phyloP scores from a whole-genome alignment of 2,888 invertebrate species.

The Plebejus argus region DNA sequence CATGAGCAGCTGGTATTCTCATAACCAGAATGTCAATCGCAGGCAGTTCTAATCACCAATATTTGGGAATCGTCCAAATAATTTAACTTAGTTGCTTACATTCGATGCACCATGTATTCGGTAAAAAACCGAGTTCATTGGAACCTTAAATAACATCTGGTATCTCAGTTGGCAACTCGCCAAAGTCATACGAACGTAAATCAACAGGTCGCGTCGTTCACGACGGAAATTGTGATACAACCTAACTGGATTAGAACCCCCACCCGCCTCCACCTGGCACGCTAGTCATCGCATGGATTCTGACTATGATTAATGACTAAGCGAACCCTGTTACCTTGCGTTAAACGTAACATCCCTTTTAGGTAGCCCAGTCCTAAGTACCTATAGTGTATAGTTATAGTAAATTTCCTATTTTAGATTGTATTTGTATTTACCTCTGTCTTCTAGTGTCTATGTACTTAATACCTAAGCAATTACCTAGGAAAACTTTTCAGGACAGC shows the following conservation, averaged over 20 bases:
- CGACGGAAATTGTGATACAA: constrained; percentile 31
- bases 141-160: constrained; percentile 26
- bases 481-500: too few species aligned
- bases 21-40: neutral
- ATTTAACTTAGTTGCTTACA: neutral
- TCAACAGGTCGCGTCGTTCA: constrained; percentile 34
- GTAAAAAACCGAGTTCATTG: constrained; percentile 20
- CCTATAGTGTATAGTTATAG: too few species aligned
- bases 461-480: too few species aligned
- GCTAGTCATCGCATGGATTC: constrained; percentile 2
- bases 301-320: constrained; percentile 7
- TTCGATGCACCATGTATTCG: neutral
- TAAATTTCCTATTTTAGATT: too few species aligned
- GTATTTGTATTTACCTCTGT: too few species aligned
- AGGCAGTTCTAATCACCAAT: neutral
- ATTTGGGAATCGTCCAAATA: neutral
- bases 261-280: neutral
- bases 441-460: too few species aligned
- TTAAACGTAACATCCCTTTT: neutral
- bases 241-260: constrained; percentile 39
- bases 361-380: neutral
- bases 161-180: constrained; percentile 28
- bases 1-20: neutral
- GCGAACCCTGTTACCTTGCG: neutral
- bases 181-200: constrained; percentile 32